A percentile compares a stretch with the other conserved stretches of the same genome.
These are phyloP conservation scores for Manis pentadactyla DNA, from an alignment of 2,797 vertebrate species.

Conservation along the genomic window DNA sequence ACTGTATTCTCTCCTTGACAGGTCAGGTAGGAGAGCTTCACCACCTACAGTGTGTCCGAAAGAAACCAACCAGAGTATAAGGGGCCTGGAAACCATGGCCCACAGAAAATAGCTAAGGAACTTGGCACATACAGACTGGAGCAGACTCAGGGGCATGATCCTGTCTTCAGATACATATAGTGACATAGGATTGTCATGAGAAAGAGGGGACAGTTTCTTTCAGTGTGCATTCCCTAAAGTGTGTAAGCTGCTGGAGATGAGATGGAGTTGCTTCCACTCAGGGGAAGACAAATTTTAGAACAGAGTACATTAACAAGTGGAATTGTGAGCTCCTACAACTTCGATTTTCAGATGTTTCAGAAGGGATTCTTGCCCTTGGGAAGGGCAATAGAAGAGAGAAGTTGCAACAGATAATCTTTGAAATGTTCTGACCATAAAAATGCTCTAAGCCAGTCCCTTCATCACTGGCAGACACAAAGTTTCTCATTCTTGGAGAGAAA, in stretches of 20 bases:
- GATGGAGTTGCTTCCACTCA: not conserved
- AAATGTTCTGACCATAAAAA: not conserved
- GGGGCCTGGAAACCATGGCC: not conserved
- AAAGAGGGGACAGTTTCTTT: not conserved
- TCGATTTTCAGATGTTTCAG: not conserved
- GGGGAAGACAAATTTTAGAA: constrained; percentile 38
- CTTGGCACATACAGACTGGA: not conserved
- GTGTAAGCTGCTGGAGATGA: constrained; percentile 8
- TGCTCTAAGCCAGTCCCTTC: not conserved
- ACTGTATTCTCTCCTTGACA: not conserved
- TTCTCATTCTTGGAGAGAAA: not conserved
- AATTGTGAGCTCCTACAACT: not conserved
- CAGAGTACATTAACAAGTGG: not conserved
- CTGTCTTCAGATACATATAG: not conserved
- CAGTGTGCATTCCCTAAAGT: not conserved
- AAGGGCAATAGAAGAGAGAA: not conserved
- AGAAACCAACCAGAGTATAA: not conserved
- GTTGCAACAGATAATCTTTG: not conserved
- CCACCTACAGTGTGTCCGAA: not conserved
- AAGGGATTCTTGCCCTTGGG: not conserved
- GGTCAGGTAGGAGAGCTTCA: not conserved
- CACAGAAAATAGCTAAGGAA: constrained; percentile 13
- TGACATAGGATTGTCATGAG: not conserved
- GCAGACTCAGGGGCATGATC: not conserved
- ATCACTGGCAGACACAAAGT: not conserved